A percentile compares a stretch with the other conserved stretches of the same genome.
Conservation (phyloP, 2,797 vertebrate genomes). For the Leptoclinus maculatus region DNA sequence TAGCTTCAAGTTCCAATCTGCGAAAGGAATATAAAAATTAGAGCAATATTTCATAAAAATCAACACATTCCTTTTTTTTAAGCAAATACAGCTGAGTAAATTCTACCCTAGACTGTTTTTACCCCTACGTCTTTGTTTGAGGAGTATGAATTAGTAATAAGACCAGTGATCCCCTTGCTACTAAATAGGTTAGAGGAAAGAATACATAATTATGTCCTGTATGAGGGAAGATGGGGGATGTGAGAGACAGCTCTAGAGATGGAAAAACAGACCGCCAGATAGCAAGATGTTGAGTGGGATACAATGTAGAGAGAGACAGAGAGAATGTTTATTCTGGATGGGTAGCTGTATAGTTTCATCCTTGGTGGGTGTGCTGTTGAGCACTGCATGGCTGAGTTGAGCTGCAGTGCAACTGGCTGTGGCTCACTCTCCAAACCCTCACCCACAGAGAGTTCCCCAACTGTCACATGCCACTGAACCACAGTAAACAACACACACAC, state of each 20-base stretch:
- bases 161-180: conserved; percentile 71
- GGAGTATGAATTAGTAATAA: conserved; percentile 80
- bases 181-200: conserved; percentile 80
- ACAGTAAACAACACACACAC: conserved; percentile 62
- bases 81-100: conserved; percentile 51
- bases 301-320: conserved; percentile 27
- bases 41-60: conserved; percentile 51
- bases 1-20: conserved; percentile 54
- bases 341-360: conserved; percentile 64
- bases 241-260: conserved; percentile 47
- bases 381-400: conserved; percentile 70
- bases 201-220: conserved; percentile 71
- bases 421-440: conserved; percentile 66
- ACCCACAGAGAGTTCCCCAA: conserved; percentile 78
- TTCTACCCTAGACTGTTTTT: conserved; percentile 54
- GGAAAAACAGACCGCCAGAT: conserved; percentile 30
- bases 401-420: conserved; percentile 61
- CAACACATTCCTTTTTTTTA: conserved; percentile 44
- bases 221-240: conserved; percentile 43
- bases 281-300: conserved; percentile 45
- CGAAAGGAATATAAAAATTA: conserved; percentile 48
- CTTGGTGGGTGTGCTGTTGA: conserved; percentile 73
- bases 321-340: conserved; percentile 65
- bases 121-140: conserved; percentile 75
- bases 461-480: conserved; percentile 85